Base-by-base conservation (phyloP, 2,888 invertebrate genomes). In the Ornithoptera priamus region DNA sequence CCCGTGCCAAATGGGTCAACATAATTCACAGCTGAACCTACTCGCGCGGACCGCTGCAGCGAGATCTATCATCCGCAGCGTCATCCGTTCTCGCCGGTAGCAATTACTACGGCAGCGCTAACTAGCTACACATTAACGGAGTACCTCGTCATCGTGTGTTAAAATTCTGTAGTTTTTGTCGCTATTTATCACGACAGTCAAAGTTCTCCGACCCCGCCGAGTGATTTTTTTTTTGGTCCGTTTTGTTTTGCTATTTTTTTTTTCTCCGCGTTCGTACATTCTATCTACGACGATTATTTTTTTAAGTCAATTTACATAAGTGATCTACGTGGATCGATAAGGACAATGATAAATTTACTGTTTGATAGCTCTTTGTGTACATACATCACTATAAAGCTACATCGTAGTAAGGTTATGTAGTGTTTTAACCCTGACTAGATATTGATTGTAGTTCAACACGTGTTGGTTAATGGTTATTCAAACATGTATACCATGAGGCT, bases 1-100 rank as follows among this genome's bases (percentile, higher is more conserved):
- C 62, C 57, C 65, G 69, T 69, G 69, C 69, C 69, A 69, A 69
- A 69, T 69, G 36, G 65, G 69, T 69, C 65, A 69, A 69, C 62
- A 65, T 30, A 62, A 65, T 69, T 61, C 69, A 65, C 24, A 60
- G 65, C 53, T 61, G 42, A 56, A 61, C 57, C 61, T 65, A 63
- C 62, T 63, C 62, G 56, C 22, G 22, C 22, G 22, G 7, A 46
- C 46, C 62, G 20, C 58, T 20, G 18, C 50, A 63, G 50, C 30
- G 39, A 59, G 22, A 59, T 63, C 46, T 30, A 46, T 24, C 58
- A 62, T n/a, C 64, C 1, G 50, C 46, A 58, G 62, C 36, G 57
- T 15, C 42, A 46, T 57, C 2, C 53, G 24, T 15, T 62, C 24
- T 5, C 24, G 68, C 68, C 30, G 59, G 58, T 59, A 68, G 50